Evolutionary conservation across 2,113 vertebrate species (phyloP).

Genomic region (Anguilla japonica): DNA sequence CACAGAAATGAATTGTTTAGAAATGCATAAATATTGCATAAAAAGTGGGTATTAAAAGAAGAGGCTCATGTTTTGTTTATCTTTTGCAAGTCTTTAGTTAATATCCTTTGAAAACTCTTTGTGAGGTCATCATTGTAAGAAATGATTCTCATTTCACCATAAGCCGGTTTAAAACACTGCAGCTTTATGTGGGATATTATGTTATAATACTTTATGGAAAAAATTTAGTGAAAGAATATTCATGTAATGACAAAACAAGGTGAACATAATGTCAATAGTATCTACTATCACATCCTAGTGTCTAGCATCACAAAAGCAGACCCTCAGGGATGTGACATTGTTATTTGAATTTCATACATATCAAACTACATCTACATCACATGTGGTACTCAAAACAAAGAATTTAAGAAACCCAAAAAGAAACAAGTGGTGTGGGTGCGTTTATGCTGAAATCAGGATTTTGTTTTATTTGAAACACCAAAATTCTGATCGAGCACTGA

Average conservation of each 20-base stretch:
- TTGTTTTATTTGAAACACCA: neutral
- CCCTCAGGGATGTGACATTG: neutral
- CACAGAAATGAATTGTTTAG: neutral
- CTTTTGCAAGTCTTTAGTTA: too few species aligned
- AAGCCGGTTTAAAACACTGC: neutral
- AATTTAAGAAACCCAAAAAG: neutral
- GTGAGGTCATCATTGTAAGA: neutral
- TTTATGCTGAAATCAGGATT: neutral
- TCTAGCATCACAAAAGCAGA: neutral
- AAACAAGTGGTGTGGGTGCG: neutral
- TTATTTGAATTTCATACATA: neutral
- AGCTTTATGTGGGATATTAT: neutral
- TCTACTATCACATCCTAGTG: neutral
- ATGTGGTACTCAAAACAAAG: neutral
- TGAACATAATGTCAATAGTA: neutral
- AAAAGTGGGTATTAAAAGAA: too few species aligned
- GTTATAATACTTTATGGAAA: neutral
- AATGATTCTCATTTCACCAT: neutral
- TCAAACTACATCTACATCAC: neutral
- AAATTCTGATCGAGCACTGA: neutral
- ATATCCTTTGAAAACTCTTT: too few species aligned
- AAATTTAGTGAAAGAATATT: neutral
- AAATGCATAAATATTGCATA: neutral
- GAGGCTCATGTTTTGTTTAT: too few species aligned
- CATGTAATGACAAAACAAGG: neutral